Evolutionary conservation across 2,888 invertebrate genomes (phyloP).

Genomic region (Caenorhabditis sp.): DNA sequence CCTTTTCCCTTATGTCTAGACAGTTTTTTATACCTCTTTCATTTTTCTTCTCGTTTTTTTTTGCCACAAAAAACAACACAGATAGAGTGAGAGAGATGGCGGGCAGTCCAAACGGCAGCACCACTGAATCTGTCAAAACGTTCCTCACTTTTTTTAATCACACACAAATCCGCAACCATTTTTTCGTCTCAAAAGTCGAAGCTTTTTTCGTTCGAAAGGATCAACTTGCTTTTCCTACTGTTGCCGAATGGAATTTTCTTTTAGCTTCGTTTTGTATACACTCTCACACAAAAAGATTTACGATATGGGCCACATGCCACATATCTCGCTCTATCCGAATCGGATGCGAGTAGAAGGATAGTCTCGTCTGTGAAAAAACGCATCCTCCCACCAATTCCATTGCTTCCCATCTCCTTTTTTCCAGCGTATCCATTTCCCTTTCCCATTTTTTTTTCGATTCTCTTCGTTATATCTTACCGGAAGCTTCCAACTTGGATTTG

Average conservation of each 20-base stretch:
- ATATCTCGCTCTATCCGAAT: constrained; percentile 50
- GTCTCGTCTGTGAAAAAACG: constrained; percentile 53
- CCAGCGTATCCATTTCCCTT: constrained; percentile 13
- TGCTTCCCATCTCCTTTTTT: constrained; percentile 15
- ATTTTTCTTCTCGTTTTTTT: not conserved
- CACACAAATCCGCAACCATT: constrained; percentile 33
- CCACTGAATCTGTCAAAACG: constrained; percentile 40
- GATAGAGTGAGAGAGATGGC: not conserved
- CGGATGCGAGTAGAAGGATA: constrained; percentile 53
- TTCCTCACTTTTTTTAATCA: constrained; percentile 30
- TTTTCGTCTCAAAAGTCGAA: not conserved
- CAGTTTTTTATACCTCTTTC: constrained; percentile 26
- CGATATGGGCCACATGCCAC: constrained; percentile 58
- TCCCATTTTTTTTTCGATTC: constrained; percentile 5
- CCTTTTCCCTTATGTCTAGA: constrained; percentile 21
- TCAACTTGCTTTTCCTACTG: constrained; percentile 15
- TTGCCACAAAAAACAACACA: constrained; percentile 3
- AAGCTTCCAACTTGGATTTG: constrained; percentile 36
- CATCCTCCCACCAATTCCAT: constrained; percentile 44
- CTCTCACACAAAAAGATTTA: constrained; percentile 60
- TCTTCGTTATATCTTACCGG: constrained; percentile 21
- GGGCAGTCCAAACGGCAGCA: constrained; percentile 1
- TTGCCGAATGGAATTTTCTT: constrained; percentile 35
- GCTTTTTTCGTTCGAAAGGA: constrained; percentile 13
- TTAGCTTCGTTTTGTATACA: constrained; percentile 26